Evolutionary conservation across 2,888 invertebrate species (phyloP), one percentile per base, ranked within the genome.

Genomic region (Perizoma affinitatum): DNA sequence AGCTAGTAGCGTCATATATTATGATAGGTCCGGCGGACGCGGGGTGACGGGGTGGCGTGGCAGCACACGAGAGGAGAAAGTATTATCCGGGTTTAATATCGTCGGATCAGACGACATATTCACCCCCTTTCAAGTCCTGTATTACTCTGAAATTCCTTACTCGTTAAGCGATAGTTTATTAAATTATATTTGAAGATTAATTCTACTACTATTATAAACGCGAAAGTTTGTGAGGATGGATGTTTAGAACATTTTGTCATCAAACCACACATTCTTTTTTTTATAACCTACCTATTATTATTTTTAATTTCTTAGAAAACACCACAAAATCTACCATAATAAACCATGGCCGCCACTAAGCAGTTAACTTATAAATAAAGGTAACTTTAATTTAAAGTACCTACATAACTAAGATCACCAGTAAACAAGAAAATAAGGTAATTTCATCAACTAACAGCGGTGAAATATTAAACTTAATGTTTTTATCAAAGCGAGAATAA

Each of bases 71-170:
- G 59, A 63, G 54, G 55, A 46, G 52, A 22, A 9, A 11, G 61
- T 61, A 58, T 60, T 63, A 62, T 52, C 63, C 44, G 50, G 67
- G 69, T 68, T 71, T 71, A 76, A 75, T 76, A 76, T 74, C 73
- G 64, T 36, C 58, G 71, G 72, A 71, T 74, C 66, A 67, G 68
- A 62, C 69, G 67, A 65, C 61, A 60, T 66, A 59, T 66, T 61
- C 66, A 68, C 63, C 60, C 58, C 59, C 61, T 67, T 68, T 66
- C 63, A 65, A 54, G 56, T 33, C 47, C 51, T 40, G 49, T 54
- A 44, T 46, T 42, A 52, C 52, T 45, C 35, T 34, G 50, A 48
- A 11, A 40, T 41, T 46, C n/a, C 38, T 46, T 9, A 22, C 53
- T 46, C 11, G 41, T 46, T 38, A 45, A 38, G 22, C 10, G 38